A percentile compares a stretch with the other conserved stretches of the same genome.
Conservation (phyloP, 2,888 invertebrate genomes). For the Galeruca laticollis region DNA sequence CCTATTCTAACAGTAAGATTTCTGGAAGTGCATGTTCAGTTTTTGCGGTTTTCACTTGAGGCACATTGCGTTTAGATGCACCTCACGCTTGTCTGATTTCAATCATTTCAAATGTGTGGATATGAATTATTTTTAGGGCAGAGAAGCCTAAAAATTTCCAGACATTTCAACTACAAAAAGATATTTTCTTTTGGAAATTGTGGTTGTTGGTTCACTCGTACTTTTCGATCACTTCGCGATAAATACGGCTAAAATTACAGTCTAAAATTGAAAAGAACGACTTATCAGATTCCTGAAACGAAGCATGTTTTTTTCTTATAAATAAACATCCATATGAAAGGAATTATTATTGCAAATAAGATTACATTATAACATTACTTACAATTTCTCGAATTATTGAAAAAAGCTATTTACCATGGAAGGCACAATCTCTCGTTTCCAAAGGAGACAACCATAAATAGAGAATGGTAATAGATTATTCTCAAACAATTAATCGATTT, state of each 20-base stretch:
- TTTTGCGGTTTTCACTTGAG: constrained; percentile 24
- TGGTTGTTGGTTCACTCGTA: too few relatives aligned
- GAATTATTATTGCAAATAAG: too few relatives aligned
- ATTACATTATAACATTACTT: too few relatives aligned
- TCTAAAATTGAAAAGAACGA: too few relatives aligned
- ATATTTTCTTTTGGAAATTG: neutral
- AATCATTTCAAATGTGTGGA: constrained; percentile 33
- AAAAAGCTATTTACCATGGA: too few relatives aligned
- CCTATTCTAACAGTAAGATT: neutral
- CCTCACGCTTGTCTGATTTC: constrained; percentile 25
- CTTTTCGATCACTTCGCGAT: neutral
- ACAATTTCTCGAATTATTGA: too few relatives aligned
- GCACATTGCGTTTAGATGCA: constrained; percentile 17
- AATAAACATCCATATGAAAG: too few relatives aligned
- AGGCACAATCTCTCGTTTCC: too few relatives aligned
- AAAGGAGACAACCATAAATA: too few relatives aligned
- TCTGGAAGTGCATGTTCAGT: constrained; percentile 2
- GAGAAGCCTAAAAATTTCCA: constrained; percentile 17
- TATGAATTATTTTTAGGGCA: constrained; percentile 27
- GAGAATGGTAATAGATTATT: too few relatives aligned
- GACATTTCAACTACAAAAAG: neutral
- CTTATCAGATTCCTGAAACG: too few relatives aligned
- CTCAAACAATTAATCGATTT: neutral
- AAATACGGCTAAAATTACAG: neutral
- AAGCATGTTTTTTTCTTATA: too few relatives aligned